Percentiles rank a stretch among this genome's conserved stretches.
Conservation (phyloP, 2,888 invertebrate genomes). For the Erebia palarica region DNA sequence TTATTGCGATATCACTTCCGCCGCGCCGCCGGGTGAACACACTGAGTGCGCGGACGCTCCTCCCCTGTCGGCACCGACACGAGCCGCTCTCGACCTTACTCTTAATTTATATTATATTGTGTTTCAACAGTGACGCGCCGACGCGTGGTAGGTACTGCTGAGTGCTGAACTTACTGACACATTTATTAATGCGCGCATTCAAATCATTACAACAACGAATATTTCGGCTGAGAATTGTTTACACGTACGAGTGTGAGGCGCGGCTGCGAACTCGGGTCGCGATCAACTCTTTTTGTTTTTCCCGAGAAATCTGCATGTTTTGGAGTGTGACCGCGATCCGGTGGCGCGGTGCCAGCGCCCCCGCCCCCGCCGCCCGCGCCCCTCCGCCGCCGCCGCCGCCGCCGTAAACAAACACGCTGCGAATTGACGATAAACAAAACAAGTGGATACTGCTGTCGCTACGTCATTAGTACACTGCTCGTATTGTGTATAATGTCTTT, state of each 20-base stretch:
- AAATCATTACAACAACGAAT: background rate
- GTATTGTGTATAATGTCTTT: background rate
- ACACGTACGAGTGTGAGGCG: constrained; percentile 2
- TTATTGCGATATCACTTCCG: background rate
- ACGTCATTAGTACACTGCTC: constrained; percentile 1
- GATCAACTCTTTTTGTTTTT: constrained; percentile 54
- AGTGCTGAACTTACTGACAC: background rate
- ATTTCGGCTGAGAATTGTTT: background rate
- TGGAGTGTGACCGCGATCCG: constrained; percentile 66
- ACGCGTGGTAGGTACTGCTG: background rate
- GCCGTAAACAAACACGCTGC: constrained; percentile 46
- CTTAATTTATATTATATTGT: background rate
- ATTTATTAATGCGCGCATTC: background rate
- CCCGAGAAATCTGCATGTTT: constrained; percentile 68
- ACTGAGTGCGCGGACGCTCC: background rate
- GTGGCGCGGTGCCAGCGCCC: constrained; percentile 61
- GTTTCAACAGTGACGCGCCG: background rate
- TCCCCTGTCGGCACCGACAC: background rate
- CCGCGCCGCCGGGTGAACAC: background rate
- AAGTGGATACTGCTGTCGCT: constrained; percentile 10
- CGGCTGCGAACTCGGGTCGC: constrained; percentile 33
- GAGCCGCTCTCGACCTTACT: background rate
- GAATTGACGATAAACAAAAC: constrained; percentile 39
- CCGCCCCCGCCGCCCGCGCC: constrained; percentile 35
- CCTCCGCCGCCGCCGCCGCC: constrained; percentile 30